phyloP scores from a whole-genome alignment of 2,888 invertebrate species.

The Slavum lentiscoides region DNA sequence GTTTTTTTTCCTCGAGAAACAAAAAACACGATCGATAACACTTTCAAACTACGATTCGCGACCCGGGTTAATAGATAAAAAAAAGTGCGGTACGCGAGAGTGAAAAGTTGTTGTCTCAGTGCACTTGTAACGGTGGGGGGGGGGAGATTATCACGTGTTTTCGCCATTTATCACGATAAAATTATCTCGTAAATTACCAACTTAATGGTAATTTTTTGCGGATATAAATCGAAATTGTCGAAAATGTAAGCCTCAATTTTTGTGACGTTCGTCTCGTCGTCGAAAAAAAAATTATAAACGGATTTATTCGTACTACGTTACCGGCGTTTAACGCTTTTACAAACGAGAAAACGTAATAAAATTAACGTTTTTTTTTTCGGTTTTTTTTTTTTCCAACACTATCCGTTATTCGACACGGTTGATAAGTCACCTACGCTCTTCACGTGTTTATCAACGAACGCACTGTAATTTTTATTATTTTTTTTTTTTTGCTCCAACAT shows the following conservation, averaged over 20 bases:
- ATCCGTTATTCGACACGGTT: conserved; percentile 12
- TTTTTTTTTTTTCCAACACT: neutral
- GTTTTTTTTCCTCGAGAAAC: no score
- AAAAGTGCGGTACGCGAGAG: no score
- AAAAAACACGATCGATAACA: no score
- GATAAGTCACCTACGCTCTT: conserved; percentile 34
- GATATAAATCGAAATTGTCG: neutral
- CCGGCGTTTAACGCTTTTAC: neutral
- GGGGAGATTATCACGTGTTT: conserved; percentile 34
- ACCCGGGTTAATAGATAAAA: no score
- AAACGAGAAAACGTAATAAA: neutral
- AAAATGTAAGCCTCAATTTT: neutral
- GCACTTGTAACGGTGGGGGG: no score
- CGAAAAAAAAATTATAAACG: no score
- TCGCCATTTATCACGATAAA: conserved; percentile 13
- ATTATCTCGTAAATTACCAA: conserved; percentile 17
- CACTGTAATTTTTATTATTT: conserved; percentile 42
- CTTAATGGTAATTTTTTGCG: conserved; percentile 25
- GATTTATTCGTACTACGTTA: neutral
- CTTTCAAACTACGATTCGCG: no score
- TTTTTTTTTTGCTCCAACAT: neutral
- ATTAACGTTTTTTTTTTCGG: neutral
- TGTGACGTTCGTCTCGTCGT: neutral
- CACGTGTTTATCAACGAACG: conserved; percentile 51
- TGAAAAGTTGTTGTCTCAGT: no score